These are phyloP conservation scores for Colletes collaris DNA, from an alignment of 2,888 invertebrate genomes.

Conservation along the genomic window DNA sequence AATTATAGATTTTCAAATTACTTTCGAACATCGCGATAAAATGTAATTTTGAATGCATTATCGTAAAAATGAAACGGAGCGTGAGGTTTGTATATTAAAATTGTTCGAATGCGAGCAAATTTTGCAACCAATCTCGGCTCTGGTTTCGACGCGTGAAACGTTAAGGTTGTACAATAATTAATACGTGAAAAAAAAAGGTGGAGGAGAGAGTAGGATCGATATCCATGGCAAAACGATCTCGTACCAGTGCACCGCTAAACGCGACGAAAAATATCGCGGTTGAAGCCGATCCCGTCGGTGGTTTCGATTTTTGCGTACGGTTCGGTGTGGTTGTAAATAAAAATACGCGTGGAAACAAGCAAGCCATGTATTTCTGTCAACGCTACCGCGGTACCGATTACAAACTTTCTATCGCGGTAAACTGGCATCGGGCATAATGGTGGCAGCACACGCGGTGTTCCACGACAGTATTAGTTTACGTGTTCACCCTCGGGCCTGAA, in stretches of 20 bases:
- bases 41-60: no score
- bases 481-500: not conserved
- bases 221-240: not conserved
- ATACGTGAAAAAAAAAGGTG: not conserved
- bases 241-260: not conserved
- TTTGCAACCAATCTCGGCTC: no score
- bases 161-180: no score
- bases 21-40: no score
- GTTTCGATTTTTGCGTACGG: not conserved
- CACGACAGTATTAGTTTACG: slow-evolving; percentile 1
- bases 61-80: no score
- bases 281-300: not conserved
- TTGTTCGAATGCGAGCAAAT: no score
- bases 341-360: no score
- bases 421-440: not conserved
- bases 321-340: no score
- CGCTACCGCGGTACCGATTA: not conserved
- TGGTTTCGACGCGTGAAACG: no score
- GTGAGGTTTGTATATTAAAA: no score
- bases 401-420: not conserved
- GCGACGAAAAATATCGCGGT: not conserved
- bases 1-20: no score
- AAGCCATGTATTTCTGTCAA: no score
- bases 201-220: not conserved
- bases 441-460: not conserved